A percentile compares a stretch with the other conserved stretches of the same genome.
Conservation (phyloP, 1,140 invertebrate genomes). For the Parasteatoda tepidariorum region DNA sequence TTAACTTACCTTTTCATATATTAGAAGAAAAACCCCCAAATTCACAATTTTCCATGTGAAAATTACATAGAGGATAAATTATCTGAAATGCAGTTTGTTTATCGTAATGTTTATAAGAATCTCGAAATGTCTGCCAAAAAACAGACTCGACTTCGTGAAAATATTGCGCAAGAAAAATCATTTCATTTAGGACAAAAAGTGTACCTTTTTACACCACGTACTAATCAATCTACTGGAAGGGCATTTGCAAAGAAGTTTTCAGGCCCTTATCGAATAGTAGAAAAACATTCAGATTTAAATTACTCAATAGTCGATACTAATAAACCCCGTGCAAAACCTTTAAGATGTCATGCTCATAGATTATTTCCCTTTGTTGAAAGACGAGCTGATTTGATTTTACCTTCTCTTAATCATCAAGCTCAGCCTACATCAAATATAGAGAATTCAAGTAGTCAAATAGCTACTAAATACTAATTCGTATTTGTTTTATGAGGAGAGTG, state of each 20-base stretch:
- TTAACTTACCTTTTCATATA: slow-evolving; percentile 5
- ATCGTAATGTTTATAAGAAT: neutral
- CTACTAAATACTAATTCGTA: neutral
- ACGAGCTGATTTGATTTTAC: neutral
- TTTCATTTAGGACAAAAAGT: neutral
- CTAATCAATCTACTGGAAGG: neutral
- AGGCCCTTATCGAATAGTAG: neutral
- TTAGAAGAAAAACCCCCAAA: neutral
- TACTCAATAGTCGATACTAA: neutral
- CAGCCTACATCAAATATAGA: neutral
- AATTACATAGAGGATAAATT: no score
- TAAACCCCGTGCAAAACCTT: neutral
- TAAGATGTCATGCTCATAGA: neutral
- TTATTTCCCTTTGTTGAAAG: neutral
- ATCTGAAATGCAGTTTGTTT: neutral
- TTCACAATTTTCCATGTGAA: no score
- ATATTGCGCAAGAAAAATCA: neutral
- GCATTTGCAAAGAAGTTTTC: slow-evolving; percentile 6
- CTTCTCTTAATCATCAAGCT: neutral
- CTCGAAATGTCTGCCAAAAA: neutral
- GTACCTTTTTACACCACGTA: neutral
- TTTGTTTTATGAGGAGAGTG: neutral
- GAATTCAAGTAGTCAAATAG: neutral
- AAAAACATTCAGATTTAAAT: neutral
- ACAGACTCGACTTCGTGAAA: neutral